phyloP scores from a whole-genome alignment of 1,140 invertebrate genomes.

The Camponotus vicinus region DNA sequence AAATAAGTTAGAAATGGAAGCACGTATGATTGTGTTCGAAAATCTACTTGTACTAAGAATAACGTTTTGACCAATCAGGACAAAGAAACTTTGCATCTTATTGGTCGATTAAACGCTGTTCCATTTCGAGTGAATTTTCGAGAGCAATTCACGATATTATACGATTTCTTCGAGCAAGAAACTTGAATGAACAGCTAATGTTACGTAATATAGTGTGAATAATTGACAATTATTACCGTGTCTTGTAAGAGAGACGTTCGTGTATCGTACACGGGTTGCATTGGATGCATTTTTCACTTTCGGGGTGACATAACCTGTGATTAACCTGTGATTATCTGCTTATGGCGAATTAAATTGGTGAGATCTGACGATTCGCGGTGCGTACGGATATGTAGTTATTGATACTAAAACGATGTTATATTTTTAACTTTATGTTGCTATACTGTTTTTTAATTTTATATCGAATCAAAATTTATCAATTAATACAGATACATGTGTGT shows the following conservation, averaged over 20 bases:
- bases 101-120: too few species aligned
- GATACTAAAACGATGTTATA: conserved; percentile 3
- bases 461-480: background rate
- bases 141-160: background rate
- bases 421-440: background rate
- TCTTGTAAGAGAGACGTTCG: too few species aligned
- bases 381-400: background rate
- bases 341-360: conserved; percentile 14
- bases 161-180: background rate
- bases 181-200: background rate
- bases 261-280: too few species aligned
- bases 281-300: background rate
- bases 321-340: background rate
- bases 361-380: background rate
- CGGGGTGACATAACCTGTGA: background rate
- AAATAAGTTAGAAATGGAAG: too few species aligned
- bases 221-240: too few species aligned
- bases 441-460: background rate
- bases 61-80: too few species aligned
- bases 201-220: background rate
- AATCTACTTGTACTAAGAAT: too few species aligned
- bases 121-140: too few species aligned
- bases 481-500: background rate
- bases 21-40: too few species aligned
- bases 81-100: too few species aligned